Base-by-base conservation (phyloP, 64 coral and sea anemone genomes). In the Pocillopora verrucosa region DNA sequence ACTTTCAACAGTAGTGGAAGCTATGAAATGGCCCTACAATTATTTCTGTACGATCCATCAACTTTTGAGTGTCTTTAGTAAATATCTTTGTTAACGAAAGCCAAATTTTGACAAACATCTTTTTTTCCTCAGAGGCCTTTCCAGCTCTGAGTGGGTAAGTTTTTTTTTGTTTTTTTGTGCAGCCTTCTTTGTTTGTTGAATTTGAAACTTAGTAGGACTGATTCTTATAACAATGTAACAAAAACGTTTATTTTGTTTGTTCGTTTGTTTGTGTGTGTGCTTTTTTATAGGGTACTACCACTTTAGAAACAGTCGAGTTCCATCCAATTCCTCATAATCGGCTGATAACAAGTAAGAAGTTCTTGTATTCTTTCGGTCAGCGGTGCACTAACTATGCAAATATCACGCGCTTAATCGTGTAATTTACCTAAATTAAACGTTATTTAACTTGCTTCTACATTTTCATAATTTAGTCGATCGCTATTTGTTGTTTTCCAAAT, bases 141-240 rank as follows among this genome's bases (percentile, higher is more conserved):
- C 89, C 56, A 82, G 78, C 73, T 90, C 89, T 61, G 89, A 90
- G 63, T 90, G 89, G 89, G 89, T 90, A 63, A 80, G 88, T 83
- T 26, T 58, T 16, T 15, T 7, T 19, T 1, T 17, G 11, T 1
- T 22, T 86, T 10, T 61, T 60, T 83, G 3, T 51, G 41, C 3
- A 51, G 41, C 41, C 41, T 51, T 3, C 35, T 19, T 12, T 20
- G 2, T 17, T 2, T 36, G 65, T 89, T 26, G 30, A 30, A 30
- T 9, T 80, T 19, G 9, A 26, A 61, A 20, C 16, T 56, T 60
- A 58, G 10, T 67, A 13, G 20, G 9, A 67, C 1, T 16, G 64
- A 67, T 22, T 20, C 64, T 67, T 17, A 1, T 16, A 16, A 20
- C 22, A 22, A 19, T 7, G 16, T 67, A 7, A 22, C 64, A 16